Conservation (phyloP, 1,140 invertebrate species). For the Bombus sylvicola region DNA sequence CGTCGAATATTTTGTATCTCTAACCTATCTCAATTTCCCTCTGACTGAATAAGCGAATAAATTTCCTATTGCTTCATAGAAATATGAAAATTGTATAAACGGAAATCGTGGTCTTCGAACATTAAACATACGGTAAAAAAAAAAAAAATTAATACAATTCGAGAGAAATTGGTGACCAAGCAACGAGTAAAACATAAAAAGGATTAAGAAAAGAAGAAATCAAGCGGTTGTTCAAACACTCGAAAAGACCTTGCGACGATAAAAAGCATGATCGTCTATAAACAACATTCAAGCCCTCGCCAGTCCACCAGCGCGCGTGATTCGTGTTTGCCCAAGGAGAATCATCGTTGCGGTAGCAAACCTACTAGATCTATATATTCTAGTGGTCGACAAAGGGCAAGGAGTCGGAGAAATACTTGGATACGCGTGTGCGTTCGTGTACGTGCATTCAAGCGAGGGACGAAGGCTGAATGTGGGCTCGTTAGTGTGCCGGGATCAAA, state of each 20-base stretch:
- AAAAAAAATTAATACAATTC: neutral
- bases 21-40: neutral
- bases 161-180: too few species aligned
- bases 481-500: conserved; percentile 72
- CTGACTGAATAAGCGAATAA: neutral
- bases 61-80: too few species aligned
- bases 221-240: neutral
- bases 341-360: conserved; percentile 18
- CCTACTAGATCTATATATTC: conserved; percentile 25
- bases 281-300: neutral
- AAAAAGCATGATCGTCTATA: neutral
- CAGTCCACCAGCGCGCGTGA: conserved; percentile 1
- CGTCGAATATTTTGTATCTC: neutral
- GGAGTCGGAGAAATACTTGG: conserved; percentile 10
- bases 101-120: too few species aligned
- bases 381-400: conserved; percentile 36
- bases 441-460: conserved; percentile 39
- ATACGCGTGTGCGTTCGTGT: conserved; percentile 7
- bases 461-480: conserved; percentile 69
- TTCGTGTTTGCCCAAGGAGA: conserved; percentile 45
- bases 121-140: neutral
- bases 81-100: too few species aligned
- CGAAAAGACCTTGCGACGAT: neutral
- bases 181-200: neutral
- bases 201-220: neutral